phyloP scores from a whole-genome alignment of 2,888 invertebrate genomes.

The Lumbricus terrestris region DNA sequence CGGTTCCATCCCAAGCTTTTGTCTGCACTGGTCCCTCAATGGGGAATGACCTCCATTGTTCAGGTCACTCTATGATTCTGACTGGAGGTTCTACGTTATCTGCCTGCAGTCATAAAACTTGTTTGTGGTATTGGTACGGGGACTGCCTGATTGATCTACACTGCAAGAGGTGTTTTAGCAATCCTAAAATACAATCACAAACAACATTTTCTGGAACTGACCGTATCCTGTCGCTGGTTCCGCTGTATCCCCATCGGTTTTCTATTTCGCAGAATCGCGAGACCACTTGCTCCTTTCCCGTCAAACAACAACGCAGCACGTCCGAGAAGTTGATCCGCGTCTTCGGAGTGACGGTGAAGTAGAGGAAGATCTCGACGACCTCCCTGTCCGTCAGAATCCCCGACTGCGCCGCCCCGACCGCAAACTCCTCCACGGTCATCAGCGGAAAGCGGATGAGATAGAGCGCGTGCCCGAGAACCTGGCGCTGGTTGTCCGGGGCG shows the following conservation, averaged over 20 bases:
- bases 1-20: too few species aligned
- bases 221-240: conserved; percentile 92
- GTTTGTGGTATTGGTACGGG: too few species aligned
- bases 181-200: too few species aligned
- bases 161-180: too few species aligned
- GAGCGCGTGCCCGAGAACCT: conserved; percentile 68
- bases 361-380: conserved; percentile 89
- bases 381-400: conserved; percentile 88
- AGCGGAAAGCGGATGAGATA: conserved; percentile 88
- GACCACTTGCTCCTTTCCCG: conserved; percentile 86
- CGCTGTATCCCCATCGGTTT: conserved; percentile 95
- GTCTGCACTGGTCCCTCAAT: too few species aligned
- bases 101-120: too few species aligned
- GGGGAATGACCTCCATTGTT: too few species aligned
- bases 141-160: too few species aligned
- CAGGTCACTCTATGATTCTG: too few species aligned
- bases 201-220: too few species aligned
- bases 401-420: conserved; percentile 89
- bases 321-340: conserved; percentile 79
- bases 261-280: conserved; percentile 93
- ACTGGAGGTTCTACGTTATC: too few species aligned
- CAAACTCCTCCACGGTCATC: conserved; percentile 90
- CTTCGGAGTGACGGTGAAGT: conserved; percentile 86
- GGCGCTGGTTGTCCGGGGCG: conserved; percentile 70
- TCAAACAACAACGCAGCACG: conserved; percentile 79